A percentile compares a stretch with the other conserved stretches of the same genome.
Conservation (phyloP, 2,113 vertebrate species). For the Pollimyrus isidori region DNA sequence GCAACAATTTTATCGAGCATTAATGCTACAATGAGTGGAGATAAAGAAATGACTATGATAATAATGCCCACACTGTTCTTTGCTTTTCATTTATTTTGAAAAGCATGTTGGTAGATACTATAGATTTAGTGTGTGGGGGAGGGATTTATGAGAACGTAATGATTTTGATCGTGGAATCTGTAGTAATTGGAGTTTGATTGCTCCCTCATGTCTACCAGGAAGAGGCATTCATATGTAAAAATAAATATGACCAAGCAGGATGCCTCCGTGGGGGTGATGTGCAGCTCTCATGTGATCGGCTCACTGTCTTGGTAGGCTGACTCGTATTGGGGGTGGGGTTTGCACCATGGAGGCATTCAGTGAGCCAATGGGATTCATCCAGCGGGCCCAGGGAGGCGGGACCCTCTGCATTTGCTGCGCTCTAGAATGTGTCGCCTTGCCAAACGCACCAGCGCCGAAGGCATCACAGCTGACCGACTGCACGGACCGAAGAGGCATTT, state of each 20-base stretch:
- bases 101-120: not conserved
- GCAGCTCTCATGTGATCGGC: not conserved
- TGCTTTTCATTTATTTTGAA: not conserved
- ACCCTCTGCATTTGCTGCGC: not conserved
- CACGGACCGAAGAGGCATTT: not conserved
- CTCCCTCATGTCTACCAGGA: not conserved
- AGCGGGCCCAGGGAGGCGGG: not conserved
- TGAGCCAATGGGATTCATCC: not conserved
- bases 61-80: not conserved
- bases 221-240: not conserved
- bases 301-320: not conserved
- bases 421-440: not conserved
- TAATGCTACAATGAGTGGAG: not conserved
- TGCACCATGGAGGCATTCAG: not conserved
- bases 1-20: not conserved
- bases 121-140: not conserved
- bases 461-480: not conserved
- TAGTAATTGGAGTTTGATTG: not conserved
- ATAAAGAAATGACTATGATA: not conserved
- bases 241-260: not conserved
- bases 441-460: not conserved
- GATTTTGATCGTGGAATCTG: not conserved
- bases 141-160: not conserved
- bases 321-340: not conserved
- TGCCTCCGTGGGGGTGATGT: not conserved